A percentile compares a stretch with the other conserved stretches of the same genome.
phyloP scores from a whole-genome alignment of 2,113 vertebrate genomes.

The Carassius auratus region DNA sequence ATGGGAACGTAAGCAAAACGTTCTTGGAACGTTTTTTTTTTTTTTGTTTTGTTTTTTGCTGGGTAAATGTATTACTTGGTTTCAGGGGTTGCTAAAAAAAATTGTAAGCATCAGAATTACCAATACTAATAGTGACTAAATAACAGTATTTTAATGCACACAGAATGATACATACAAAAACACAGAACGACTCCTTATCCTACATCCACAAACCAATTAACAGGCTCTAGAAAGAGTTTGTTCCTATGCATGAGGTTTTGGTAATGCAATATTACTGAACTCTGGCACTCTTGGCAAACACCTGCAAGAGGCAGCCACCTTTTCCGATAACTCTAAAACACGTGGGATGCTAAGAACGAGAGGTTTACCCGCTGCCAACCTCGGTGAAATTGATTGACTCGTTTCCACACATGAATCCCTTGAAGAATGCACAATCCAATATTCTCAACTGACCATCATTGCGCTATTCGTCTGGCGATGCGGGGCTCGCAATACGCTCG shows the following conservation, averaged over 20 bases:
- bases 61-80: neutral
- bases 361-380: neutral
- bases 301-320: slow-evolving; percentile 17
- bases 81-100: neutral
- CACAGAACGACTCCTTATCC: neutral
- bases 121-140: neutral
- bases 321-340: slow-evolving; percentile 16
- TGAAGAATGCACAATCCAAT: slow-evolving; percentile 16
- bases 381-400: neutral
- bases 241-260: neutral
- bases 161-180: neutral
- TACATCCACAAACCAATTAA: neutral
- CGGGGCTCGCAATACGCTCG: neutral
- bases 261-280: neutral
- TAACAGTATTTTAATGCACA: neutral
- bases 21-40: no score
- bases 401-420: slow-evolving; percentile 26
- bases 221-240: neutral
- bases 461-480: neutral
- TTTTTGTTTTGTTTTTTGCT: no score
- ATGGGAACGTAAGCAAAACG: no score
- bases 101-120: neutral
- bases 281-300: neutral
- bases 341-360: slow-evolving; percentile 7
- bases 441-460: slow-evolving; percentile 19